Evolutionary conservation across 2,888 invertebrate genomes (phyloP).

Genomic region (Nemoura dubitans): DNA sequence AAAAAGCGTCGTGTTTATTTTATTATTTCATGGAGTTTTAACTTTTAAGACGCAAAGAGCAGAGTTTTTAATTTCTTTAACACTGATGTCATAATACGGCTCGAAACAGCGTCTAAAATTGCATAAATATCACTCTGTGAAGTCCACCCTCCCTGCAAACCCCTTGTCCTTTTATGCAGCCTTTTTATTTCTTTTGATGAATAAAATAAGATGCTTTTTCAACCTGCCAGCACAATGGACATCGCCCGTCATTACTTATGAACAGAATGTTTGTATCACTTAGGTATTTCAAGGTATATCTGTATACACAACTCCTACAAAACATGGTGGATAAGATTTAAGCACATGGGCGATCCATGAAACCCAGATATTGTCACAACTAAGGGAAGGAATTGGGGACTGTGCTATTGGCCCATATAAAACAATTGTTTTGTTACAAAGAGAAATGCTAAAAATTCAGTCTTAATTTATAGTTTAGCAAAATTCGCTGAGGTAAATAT

Average conservation of each 20-base stretch:
- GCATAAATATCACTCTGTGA: background rate
- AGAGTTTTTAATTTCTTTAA: constrained; percentile 31
- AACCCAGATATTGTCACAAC: no score
- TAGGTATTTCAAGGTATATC: background rate
- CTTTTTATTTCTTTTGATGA: constrained; percentile 22
- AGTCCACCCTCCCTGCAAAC: background rate
- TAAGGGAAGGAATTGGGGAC: no score
- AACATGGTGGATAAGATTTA: no score
- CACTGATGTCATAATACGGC: constrained; percentile 16
- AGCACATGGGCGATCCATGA: no score
- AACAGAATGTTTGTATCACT: background rate
- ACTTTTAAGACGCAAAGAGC: background rate
- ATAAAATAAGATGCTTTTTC: constrained; percentile 29
- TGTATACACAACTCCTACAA: no score
- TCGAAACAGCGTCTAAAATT: background rate
- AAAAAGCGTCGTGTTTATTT: constrained; percentile 18
- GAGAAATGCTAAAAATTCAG: no score
- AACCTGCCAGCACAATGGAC: background rate
- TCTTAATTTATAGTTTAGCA: no score
- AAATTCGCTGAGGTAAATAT: no score
- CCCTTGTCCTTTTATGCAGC: background rate
- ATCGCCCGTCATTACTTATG: constrained; percentile 17
- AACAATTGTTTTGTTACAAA: no score
- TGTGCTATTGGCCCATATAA: no score
- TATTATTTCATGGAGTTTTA: constrained; percentile 13